A percentile compares a stretch with the other conserved stretches of the same genome.
phyloP scores from a whole-genome alignment of 2,113 vertebrate species.

The Isurus oxyrinchus region DNA sequence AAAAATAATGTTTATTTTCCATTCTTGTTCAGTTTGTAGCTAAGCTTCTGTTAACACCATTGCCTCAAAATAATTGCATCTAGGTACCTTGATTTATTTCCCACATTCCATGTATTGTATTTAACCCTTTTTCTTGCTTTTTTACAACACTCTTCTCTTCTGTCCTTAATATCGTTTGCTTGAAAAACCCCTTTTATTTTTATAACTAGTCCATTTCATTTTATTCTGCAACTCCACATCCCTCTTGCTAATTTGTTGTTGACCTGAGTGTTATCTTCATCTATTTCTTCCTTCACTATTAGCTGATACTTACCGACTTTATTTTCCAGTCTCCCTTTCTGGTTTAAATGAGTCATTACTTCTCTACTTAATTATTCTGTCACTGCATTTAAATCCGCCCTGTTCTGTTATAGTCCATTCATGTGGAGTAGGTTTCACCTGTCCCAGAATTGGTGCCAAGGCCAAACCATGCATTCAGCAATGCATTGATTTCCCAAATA shows the following conservation, averaged over 20 bases:
- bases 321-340: not conserved
- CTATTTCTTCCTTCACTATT: not conserved
- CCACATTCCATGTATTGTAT: not conserved
- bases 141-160: not conserved
- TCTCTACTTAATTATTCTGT: not conserved
- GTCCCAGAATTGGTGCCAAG: not conserved
- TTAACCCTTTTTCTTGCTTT: not conserved
- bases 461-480: not conserved
- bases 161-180: not conserved
- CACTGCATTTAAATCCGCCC: not conserved
- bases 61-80: not conserved
- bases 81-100: not conserved
- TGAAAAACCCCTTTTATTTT: not conserved
- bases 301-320: not conserved
- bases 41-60: not conserved
- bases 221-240: not conserved
- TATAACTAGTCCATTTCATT: not conserved
- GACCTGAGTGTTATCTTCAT: not conserved
- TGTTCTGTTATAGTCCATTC: not conserved
- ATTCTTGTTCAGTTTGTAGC: not conserved
- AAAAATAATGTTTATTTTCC: not conserved
- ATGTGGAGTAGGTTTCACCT: not conserved
- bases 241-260: not conserved
- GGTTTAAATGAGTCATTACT: not conserved
- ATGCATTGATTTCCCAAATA: not conserved